phyloP scores from a whole-genome alignment of 2,113 vertebrate species.

The Halcyon malimbica region DNA sequence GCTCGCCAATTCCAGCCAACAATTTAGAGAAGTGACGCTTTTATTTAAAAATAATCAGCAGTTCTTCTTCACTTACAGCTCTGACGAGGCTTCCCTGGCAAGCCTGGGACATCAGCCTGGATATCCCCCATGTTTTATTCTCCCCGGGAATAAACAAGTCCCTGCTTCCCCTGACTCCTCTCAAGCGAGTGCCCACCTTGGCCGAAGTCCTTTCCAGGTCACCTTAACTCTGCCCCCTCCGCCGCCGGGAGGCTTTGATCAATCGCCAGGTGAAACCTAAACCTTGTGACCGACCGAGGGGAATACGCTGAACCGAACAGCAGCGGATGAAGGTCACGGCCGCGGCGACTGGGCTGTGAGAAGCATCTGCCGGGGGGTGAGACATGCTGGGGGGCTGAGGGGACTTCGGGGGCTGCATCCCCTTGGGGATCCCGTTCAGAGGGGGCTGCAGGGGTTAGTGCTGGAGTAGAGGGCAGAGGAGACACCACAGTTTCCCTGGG shows the following conservation, averaged over 20 bases:
- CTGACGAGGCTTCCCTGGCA: neutral
- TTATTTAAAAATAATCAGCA: neutral
- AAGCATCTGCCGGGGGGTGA: accelerated
- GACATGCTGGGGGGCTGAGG: accelerated
- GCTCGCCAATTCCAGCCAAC: neutral
- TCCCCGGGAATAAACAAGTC: neutral
- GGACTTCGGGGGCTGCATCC: accelerated
- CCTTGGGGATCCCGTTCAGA: accelerated
- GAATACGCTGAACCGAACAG: neutral
- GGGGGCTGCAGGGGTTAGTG: neutral
- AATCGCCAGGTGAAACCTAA: constrained; percentile 47
- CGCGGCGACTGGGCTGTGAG: accelerated
- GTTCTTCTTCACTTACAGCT: neutral
- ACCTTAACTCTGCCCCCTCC: neutral
- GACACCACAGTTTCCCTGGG: neutral
- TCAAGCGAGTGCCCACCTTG: neutral
- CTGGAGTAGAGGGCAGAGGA: accelerated
- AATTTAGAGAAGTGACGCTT: neutral
- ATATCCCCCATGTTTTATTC: neutral
- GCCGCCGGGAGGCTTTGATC: neutral
- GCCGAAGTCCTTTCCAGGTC: neutral
- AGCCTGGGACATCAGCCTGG: neutral
- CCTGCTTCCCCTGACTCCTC: neutral
- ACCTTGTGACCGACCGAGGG: neutral
- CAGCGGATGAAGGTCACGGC: neutral